Evolutionary conservation across 2,888 invertebrate genomes (phyloP).

Genomic region (Cheiracanthium punctorium): DNA sequence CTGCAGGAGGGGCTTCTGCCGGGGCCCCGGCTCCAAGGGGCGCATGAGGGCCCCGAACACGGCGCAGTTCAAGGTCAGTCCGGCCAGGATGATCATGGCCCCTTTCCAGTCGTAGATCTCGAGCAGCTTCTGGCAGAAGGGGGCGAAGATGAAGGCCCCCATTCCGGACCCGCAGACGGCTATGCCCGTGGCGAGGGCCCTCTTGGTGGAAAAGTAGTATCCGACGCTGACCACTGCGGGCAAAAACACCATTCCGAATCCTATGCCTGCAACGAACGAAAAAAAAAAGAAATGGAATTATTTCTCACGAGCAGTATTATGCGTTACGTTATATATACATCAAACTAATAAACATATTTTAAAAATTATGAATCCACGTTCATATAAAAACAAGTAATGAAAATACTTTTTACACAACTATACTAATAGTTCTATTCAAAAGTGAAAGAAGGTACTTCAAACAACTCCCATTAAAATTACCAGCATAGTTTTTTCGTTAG

Average conservation of each 20-base stretch:
- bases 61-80: slow-evolving; percentile 69
- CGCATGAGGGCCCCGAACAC: slow-evolving; percentile 78
- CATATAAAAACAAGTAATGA: too few species aligned
- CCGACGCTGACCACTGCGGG: slow-evolving; percentile 98
- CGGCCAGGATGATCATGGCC: slow-evolving; percentile 84
- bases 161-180: slow-evolving; percentile 97
- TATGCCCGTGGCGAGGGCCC: slow-evolving; percentile 88
- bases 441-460: too few species aligned
- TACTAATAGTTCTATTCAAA: too few species aligned
- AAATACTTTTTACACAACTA: too few species aligned
- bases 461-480: too few species aligned
- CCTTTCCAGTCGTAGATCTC: slow-evolving; percentile 90
- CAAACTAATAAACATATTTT: too few species aligned
- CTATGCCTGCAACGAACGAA: slow-evolving; percentile 88
- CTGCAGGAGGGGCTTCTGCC: slow-evolving; percentile 86
- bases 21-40: slow-evolving; percentile 75
- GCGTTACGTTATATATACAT: too few species aligned
- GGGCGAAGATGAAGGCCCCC: slow-evolving; percentile 96
- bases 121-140: slow-evolving; percentile 87
- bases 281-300: too few species aligned
- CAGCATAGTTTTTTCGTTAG: too few species aligned
- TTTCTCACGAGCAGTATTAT: too few species aligned
- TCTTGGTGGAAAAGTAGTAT: slow-evolving; percentile 96
- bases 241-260: slow-evolving; percentile 94
- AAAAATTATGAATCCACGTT: too few species aligned